Conservation (phyloP, 2,797 vertebrate species). For the Notoglanidium macrostoma region DNA sequence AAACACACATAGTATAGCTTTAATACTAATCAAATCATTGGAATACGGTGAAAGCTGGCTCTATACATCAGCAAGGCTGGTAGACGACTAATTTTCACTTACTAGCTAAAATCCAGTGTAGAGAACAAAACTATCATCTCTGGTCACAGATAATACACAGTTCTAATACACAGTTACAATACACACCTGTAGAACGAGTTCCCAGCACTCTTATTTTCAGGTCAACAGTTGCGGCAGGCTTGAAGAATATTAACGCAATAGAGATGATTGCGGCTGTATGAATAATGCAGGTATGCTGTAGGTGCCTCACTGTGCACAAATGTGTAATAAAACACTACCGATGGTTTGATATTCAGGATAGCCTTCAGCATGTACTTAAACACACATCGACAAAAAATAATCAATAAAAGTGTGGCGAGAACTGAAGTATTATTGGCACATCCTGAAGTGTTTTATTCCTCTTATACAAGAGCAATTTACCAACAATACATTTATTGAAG, state of each 20-base stretch:
- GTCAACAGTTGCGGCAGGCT: neutral
- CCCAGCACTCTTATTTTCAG: slow-evolving; percentile 20
- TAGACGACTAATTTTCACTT: neutral
- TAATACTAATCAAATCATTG: neutral
- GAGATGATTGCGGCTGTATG: neutral
- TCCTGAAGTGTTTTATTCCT: neutral
- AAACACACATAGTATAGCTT: no score
- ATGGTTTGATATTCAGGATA: neutral
- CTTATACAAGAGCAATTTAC: neutral
- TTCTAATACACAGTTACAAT: neutral
- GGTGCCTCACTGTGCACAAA: neutral
- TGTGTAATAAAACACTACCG: neutral
- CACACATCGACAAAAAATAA: neutral
- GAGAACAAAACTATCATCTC: neutral
- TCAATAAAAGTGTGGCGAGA: neutral
- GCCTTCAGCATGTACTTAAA: neutral
- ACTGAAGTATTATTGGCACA: neutral
- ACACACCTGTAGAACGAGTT: neutral
- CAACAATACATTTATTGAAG: no score
- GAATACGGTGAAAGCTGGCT: neutral
- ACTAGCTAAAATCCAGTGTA: neutral
- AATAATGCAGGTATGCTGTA: neutral
- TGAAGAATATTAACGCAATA: neutral
- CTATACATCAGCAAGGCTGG: no score
- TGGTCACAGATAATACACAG: neutral